Conservation (phyloP, 2,888 invertebrate species). For the Ypsolopha scabrella region DNA sequence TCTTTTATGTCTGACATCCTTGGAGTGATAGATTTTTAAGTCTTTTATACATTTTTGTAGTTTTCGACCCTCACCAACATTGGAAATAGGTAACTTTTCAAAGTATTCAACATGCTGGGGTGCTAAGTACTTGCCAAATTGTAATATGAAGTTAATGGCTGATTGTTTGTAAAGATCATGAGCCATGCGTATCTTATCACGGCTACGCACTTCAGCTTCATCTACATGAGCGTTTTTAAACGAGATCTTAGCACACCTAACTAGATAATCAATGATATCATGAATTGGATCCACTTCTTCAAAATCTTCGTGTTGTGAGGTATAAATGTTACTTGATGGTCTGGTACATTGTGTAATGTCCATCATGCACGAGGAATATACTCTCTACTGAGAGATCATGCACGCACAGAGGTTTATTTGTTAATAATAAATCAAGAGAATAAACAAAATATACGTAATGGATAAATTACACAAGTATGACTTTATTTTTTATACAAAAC, state of each 20-base stretch:
- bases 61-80: conserved; percentile 55
- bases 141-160: conserved; percentile 77
- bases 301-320: conserved; percentile 7
- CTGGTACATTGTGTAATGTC: not conserved
- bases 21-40: conserved; percentile 67
- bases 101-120: conserved; percentile 80
- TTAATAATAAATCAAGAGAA: no score
- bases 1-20: conserved; percentile 58
- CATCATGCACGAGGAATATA: no score
- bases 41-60: conserved; percentile 74
- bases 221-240: conserved; percentile 88
- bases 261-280: conserved; percentile 74
- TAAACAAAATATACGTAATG: no score
- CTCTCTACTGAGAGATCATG: no score
- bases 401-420: no score
- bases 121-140: conserved; percentile 81
- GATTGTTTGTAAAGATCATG: conserved; percentile 73
- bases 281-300: conserved; percentile 44
- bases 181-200: conserved; percentile 80
- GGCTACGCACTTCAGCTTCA: conserved; percentile 77
- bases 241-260: conserved; percentile 70
- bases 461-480: no score
- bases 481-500: no score
- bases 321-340: not conserved
- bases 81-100: conserved; percentile 33